phyloP scores from a whole-genome alignment of 1,140 invertebrate genomes.

The Elymnias hypermnestra region DNA sequence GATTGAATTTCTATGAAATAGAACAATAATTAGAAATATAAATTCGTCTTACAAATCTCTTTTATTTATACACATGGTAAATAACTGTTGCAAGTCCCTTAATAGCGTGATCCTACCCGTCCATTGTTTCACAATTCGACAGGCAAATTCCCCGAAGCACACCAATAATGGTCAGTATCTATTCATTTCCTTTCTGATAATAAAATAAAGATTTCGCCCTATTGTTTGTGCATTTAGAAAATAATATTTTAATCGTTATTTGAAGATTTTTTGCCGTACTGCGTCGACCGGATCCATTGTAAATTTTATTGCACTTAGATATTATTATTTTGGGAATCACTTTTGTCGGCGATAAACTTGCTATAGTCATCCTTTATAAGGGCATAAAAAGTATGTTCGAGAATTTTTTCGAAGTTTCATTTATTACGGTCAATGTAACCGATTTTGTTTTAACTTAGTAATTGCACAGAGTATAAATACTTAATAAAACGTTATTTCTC shows the following conservation, averaged over 20 bases:
- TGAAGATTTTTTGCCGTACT: slow-evolving; percentile 37
- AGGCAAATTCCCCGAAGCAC: slow-evolving; percentile 40
- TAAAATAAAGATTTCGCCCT: slow-evolving; percentile 52
- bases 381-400: slow-evolving; percentile 10
- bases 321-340: slow-evolving; percentile 34
- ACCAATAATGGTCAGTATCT: slow-evolving; percentile 51
- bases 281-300: slow-evolving; percentile 35
- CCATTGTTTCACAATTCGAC: slow-evolving; percentile 51
- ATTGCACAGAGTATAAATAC: too few relatives aligned
- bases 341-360: slow-evolving; percentile 29
- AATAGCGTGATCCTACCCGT: slow-evolving; percentile 8
- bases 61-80: slow-evolving; percentile 33
- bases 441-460: too few relatives aligned
- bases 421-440: background rate
- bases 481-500: too few relatives aligned
- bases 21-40: slow-evolving; percentile 2
- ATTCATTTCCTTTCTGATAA: slow-evolving; percentile 64
- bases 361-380: slow-evolving; percentile 21
- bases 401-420: background rate
- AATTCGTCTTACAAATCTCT: slow-evolving; percentile 5
- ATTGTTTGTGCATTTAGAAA: slow-evolving; percentile 53
- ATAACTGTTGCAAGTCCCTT: slow-evolving; percentile 27
- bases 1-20: background rate
- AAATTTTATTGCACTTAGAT: slow-evolving; percentile 48
- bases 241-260: slow-evolving; percentile 64